These are phyloP conservation scores for Ornithoptera alexandrae DNA, from an alignment of 2,888 invertebrate species.

Conservation along the genomic window DNA sequence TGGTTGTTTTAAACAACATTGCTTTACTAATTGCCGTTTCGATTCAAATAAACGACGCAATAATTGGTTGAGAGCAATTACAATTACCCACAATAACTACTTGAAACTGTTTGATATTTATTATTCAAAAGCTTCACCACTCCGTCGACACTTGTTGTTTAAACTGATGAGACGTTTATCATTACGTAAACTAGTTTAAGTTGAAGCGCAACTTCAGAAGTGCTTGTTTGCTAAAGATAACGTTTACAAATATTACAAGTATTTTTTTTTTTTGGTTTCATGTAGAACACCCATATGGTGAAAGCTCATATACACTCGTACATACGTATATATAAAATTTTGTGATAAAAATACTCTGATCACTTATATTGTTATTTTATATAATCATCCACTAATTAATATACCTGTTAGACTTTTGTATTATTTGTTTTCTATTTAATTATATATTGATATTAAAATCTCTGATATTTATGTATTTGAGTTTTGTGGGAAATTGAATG, in stretches of 20 bases:
- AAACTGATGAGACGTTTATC: conserved; percentile 50
- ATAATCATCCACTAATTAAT: not conserved
- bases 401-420: not conserved
- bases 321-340: not conserved
- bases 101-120: conserved; percentile 13
- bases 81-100: conserved; percentile 17
- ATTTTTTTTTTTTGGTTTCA: conserved; percentile 43
- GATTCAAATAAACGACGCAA: conserved; percentile 25
- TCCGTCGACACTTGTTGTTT: conserved; percentile 27
- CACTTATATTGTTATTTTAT: no score
- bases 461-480: no score
- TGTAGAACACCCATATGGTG: conserved; percentile 50
- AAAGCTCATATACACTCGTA: not conserved
- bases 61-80: conserved; percentile 27
- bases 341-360: not conserved
- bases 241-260: conserved; percentile 51
- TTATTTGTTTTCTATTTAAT: no score
- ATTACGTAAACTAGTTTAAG: conserved; percentile 50
- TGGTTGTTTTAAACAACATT: conserved; percentile 46
- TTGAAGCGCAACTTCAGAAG: conserved; percentile 68
- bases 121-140: conserved; percentile 25
- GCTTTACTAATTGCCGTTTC: conserved; percentile 46
- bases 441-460: no score
- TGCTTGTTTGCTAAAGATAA: conserved; percentile 59
- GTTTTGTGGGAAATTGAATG: no score